phyloP scores from a whole-genome alignment of 2,797 vertebrate species.

The Nyctalus aviator region DNA sequence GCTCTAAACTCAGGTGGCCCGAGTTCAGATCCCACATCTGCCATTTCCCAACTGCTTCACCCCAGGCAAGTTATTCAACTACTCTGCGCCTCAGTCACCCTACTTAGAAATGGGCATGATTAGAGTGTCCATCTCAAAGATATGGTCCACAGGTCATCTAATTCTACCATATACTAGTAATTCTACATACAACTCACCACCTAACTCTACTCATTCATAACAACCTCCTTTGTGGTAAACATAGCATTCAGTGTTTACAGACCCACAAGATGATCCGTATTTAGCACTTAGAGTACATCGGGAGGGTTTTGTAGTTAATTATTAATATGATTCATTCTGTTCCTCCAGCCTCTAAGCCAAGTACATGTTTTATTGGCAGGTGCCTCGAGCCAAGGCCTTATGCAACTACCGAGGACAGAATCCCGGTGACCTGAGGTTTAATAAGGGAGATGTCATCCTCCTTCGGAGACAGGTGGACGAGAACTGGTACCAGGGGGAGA shows the following conservation, averaged over 20 bases:
- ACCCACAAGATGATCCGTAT: background rate
- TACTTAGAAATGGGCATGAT: background rate
- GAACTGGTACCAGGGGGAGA: constrained; percentile 90
- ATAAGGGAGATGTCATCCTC: constrained; percentile 88
- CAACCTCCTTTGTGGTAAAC: background rate
- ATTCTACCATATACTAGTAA: background rate
- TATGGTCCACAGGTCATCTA: background rate
- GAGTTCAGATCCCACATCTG: background rate
- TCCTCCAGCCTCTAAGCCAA: background rate
- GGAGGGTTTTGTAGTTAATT: background rate
- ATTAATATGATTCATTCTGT: background rate
- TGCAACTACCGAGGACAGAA: constrained; percentile 88
- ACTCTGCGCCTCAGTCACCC: background rate
- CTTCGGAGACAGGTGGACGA: constrained; percentile 91
- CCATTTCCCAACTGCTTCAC: background rate
- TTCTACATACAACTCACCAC: background rate
- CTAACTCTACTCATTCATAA: background rate
- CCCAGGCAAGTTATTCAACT: background rate
- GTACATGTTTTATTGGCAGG: constrained; percentile 85
- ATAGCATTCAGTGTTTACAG: background rate
- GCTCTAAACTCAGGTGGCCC: background rate
- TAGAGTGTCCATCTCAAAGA: background rate
- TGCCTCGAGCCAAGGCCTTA: constrained; percentile 88
- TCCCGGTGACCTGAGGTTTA: constrained; percentile 89
- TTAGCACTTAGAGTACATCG: background rate